phyloP scores from a whole-genome alignment of 2,888 invertebrate species.

The Drosophila mulleri region DNA sequence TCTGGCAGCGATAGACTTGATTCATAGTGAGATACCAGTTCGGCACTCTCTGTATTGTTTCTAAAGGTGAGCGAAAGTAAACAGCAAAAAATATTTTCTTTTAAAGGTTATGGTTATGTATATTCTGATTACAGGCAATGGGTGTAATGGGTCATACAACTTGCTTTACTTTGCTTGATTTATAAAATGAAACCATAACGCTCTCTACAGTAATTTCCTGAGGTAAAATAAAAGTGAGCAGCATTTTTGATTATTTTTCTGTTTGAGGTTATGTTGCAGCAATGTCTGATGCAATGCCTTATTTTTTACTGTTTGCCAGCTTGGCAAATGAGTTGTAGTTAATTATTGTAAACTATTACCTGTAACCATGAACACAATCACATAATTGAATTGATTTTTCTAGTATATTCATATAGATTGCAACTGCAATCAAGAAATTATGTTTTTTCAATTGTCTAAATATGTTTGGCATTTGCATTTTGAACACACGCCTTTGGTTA shows the following conservation, averaged over 20 bases:
- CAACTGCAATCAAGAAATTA: slow-evolving; percentile 70
- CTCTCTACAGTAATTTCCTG: too few species aligned
- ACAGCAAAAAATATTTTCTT: background rate
- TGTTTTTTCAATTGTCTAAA: slow-evolving; percentile 70
- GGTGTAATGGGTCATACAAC: background rate
- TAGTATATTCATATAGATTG: slow-evolving; percentile 76
- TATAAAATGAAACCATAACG: too few species aligned
- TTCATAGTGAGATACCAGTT: slow-evolving; percentile 86
- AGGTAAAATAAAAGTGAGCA: background rate
- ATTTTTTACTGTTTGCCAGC: slow-evolving; percentile 18
- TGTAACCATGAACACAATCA: slow-evolving; percentile 84
- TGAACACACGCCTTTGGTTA: slow-evolving; percentile 52
- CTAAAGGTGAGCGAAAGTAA: slow-evolving; percentile 37
- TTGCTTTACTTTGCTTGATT: background rate
- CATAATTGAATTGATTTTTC: slow-evolving; percentile 83
- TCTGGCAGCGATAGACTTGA: slow-evolving; percentile 92
- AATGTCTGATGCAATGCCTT: slow-evolving; percentile 60
- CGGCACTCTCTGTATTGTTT: slow-evolving; percentile 85
- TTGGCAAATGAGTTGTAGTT: slow-evolving; percentile 23
- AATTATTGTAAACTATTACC: slow-evolving; percentile 56
- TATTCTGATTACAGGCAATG: background rate
- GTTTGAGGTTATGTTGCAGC: slow-evolving; percentile 25
- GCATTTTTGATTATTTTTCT: slow-evolving; percentile 1
- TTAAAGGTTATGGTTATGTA: background rate
- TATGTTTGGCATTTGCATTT: slow-evolving; percentile 70